Evolutionary conservation across 2,113 vertebrate species (phyloP).

Genomic region (Oreotrochilus melanogaster): DNA sequence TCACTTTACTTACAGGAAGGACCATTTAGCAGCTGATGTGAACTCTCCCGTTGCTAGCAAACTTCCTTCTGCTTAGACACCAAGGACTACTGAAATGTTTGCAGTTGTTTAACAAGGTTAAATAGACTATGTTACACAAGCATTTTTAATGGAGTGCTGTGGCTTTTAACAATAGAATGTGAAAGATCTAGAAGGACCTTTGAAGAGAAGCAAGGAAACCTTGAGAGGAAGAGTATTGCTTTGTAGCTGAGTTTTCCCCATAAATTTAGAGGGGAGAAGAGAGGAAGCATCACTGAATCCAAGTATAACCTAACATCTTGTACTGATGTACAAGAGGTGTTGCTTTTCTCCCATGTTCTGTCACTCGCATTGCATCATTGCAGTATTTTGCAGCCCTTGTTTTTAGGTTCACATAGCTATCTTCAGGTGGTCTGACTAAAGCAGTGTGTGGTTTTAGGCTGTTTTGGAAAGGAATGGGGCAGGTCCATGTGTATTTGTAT

Average conservation of each 20-base stretch:
- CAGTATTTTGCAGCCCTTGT: background rate
- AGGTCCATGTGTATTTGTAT: background rate
- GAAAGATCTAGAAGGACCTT: background rate
- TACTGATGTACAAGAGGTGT: background rate
- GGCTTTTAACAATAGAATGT: background rate
- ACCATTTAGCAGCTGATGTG: background rate
- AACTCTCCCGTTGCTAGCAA: background rate
- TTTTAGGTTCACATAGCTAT: fast-evolving
- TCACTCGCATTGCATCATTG: background rate
- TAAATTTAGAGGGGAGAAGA: background rate
- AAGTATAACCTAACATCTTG: background rate
- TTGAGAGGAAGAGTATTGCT: background rate
- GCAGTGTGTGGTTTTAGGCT: background rate
- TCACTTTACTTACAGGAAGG: background rate
- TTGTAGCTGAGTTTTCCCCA: background rate
- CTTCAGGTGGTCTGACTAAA: background rate
- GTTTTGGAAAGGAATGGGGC: background rate
- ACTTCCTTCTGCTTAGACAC: background rate
- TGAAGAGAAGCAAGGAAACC: background rate
- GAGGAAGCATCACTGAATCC: background rate
- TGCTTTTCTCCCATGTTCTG: background rate
- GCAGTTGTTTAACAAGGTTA: background rate
- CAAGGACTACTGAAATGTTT: background rate
- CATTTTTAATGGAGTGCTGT: background rate
- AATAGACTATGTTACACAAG: background rate